Percentiles rank a stretch among this genome's conserved stretches.
Conservation (phyloP, 2,797 vertebrate species). For the Anas capensis region DNA sequence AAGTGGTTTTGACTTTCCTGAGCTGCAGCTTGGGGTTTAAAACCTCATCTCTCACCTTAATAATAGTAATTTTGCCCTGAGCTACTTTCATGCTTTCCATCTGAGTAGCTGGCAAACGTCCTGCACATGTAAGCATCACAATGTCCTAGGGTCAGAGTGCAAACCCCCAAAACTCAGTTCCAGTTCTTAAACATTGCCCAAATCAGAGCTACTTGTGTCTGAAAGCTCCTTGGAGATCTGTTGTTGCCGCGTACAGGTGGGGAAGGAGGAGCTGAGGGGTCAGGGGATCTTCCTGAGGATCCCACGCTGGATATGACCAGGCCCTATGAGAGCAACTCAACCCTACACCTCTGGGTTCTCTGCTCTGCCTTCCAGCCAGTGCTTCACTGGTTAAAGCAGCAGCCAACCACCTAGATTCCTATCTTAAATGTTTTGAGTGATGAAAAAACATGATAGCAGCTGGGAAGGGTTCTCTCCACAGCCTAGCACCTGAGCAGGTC, state of each 20-base stretch:
- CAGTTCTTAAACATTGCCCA: not conserved
- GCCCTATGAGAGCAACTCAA: not conserved
- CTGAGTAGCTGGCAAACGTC: constrained; percentile 2
- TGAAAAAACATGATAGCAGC: not conserved
- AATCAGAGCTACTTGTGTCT: not conserved
- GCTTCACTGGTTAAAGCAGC: not conserved
- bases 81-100: not conserved
- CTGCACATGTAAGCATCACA: not conserved
- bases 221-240: not conserved
- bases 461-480: not conserved
- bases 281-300: not conserved
- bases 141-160: not conserved
- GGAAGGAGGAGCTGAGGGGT: not conserved
- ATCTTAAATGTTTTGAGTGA: not conserved
- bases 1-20: not conserved
- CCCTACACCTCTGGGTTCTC: rapidly evolving
- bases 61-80: constrained; percentile 14
- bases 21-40: constrained; percentile 10
- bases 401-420: not conserved
- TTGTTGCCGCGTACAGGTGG: not conserved
- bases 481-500: not conserved
- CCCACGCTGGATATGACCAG: rapidly evolving
- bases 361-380: not conserved
- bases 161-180: not conserved
- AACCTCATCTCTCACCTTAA: constrained; percentile 27